Base-by-base conservation (phyloP, 2,797 vertebrate genomes). In the Poecilia picta region DNA sequence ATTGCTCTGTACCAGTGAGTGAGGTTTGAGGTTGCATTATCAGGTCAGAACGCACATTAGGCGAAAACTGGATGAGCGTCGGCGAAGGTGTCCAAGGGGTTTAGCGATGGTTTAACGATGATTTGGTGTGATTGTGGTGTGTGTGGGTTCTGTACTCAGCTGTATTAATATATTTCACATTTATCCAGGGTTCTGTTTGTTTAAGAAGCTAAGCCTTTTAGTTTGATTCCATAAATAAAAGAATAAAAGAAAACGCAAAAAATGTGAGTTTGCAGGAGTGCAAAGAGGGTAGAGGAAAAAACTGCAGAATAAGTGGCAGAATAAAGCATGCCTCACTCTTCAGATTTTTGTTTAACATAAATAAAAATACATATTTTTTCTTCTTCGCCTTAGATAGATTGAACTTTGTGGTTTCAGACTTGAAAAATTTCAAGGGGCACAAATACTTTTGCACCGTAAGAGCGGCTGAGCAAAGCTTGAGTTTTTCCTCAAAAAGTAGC, bases 401-500 rank as follows among this genome's bases (percentile, higher is more conserved):
- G 25, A 57, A 59, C 25, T 71, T 43, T n/a, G 1, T 45, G 25
- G 5, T 45, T 16, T 25, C 25, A 45, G 12, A 43, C 36, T 3
- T n/a, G 23, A 70, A 70, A 25, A n/a, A 11, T 11, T 41, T 43
- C 2, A 70, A 43, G 23, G 5, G 12, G 39, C 12, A 15, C 15
- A 5, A 43, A 28, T 45, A 45, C 41, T 8, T 71, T 41, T 43
- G 39, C 4, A 11, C 25, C 25, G 3, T 2, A 23, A 5, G 36
- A 70, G 20, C 1, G 3, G 25, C 25, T 15, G 4, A 8, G 6
- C 12, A 45, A 45, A 71, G 68, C 12, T 45, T 8, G 25, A 16
- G 68, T 15, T 71, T 28, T 43, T 8, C 13, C 11, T 71, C 45
- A n/a, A n/a, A 51, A 43, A 43, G 25, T 31, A 84, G 82, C 89